Conservation (phyloP, 2,113 vertebrate genomes). For the Chaetodon auriga region DNA sequence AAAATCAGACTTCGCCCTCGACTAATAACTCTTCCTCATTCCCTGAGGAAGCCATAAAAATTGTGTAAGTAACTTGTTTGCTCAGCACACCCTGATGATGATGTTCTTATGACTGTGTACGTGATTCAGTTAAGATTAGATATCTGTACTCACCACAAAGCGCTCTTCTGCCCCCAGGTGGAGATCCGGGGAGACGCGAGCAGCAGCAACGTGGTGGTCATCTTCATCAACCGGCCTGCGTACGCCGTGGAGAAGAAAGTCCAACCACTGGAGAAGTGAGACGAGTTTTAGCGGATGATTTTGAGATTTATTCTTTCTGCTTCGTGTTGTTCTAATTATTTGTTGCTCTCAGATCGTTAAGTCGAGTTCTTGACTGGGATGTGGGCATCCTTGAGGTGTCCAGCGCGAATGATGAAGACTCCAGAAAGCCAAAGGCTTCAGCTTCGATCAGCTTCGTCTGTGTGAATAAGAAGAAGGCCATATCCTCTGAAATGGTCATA, state of each 20-base stretch:
- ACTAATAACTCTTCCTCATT: too few species aligned
- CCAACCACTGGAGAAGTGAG: constrained; percentile 77
- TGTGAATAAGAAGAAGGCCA: constrained; percentile 27
- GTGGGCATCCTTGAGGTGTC: constrained; percentile 70
- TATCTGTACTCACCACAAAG: neutral
- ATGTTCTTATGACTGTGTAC: too few species aligned
- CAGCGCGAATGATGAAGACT: constrained; percentile 22
- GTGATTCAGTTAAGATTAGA: too few species aligned
- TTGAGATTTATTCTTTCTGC: rapidly evolving
- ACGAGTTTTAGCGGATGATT: neutral
- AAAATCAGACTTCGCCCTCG: too few species aligned
- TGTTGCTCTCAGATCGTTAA: constrained; percentile 74
- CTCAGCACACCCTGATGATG: too few species aligned
- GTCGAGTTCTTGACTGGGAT: constrained; percentile 70
- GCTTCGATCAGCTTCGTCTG: constrained; percentile 64
- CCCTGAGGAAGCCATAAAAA: too few species aligned
- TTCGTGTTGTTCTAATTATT: neutral
- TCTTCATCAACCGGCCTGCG: constrained; percentile 79
- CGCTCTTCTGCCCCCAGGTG: constrained; percentile 73
- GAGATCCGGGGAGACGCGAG: constrained; percentile 62
- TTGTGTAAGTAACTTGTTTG: too few species aligned
- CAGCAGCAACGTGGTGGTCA: constrained; percentile 68
- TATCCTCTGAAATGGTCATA: constrained; percentile 68
- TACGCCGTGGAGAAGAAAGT: constrained; percentile 79
- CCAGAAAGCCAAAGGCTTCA: constrained; percentile 36